phyloP scores from a whole-genome alignment of 2,888 invertebrate genomes.

The Iphiclides podalirius region DNA sequence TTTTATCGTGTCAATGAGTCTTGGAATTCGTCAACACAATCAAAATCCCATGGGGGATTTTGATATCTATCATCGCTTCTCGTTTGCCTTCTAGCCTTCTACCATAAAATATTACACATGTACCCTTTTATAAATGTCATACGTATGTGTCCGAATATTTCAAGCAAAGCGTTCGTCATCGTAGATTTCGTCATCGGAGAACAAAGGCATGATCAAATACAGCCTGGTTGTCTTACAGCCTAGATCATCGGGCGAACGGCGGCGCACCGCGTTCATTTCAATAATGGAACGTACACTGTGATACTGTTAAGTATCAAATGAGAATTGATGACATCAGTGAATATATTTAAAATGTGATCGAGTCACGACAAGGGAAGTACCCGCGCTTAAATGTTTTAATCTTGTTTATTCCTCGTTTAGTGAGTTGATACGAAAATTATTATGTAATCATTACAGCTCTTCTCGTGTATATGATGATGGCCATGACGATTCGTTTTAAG shows the following conservation, averaged over 20 bases:
- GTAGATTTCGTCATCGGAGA: neutral
- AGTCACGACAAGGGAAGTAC: constrained; percentile 1
- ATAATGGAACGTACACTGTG: constrained; percentile 6
- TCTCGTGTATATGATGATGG: no score
- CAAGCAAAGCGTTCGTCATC: neutral
- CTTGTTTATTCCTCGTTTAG: neutral
- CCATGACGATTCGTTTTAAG: neutral
- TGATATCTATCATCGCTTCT: no score
- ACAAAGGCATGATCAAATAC: constrained; percentile 17
- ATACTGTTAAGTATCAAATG: no score
- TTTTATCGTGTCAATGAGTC: no score
- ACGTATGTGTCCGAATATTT: neutral
- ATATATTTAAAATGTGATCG: constrained; percentile 18
- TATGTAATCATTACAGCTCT: no score
- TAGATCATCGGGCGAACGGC: constrained; percentile 2
- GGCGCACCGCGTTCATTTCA: neutral
- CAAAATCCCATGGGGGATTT: no score
- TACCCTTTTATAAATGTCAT: neutral
- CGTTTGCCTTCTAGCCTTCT: no score
- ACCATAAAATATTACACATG: neutral
- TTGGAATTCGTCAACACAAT: no score
- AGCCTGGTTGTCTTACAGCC: neutral
- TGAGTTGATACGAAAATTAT: neutral
- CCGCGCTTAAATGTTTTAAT: neutral
- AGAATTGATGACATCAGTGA: constrained; percentile 18